Percentiles rank a stretch among this genome's conserved stretches.
Conservation (phyloP, 2,888 invertebrate genomes). For the Penaeus monodon region DNA sequence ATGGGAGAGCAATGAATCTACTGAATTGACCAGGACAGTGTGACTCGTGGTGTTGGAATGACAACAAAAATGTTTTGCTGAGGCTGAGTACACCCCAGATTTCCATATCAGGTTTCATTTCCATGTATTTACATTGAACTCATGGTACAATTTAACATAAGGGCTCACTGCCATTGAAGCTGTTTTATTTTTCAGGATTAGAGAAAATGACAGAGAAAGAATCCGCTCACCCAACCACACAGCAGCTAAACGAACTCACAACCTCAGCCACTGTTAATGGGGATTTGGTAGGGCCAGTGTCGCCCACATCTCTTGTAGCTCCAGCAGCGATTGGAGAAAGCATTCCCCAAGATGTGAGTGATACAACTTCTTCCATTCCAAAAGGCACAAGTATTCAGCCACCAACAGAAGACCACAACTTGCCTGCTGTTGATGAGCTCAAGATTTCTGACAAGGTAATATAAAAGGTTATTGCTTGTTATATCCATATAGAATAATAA, state of each 20-base stretch:
- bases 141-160: background rate
- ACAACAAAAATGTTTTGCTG: no score
- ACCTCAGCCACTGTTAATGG: slow-evolving; percentile 49
- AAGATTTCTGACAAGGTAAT: slow-evolving; percentile 43
- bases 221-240: slow-evolving; percentile 82
- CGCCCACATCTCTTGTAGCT: slow-evolving; percentile 29
- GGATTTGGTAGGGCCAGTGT: slow-evolving; percentile 44
- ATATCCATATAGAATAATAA: no score
- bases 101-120: background rate
- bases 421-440: slow-evolving; percentile 24
- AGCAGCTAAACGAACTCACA: slow-evolving; percentile 69
- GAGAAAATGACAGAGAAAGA: slow-evolving; percentile 95
- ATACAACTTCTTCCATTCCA: slow-evolving; percentile 10
- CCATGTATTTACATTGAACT: background rate
- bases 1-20: no score
- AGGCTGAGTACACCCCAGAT: no score
- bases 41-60: no score
- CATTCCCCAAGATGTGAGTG: background rate
- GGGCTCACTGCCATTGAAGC: background rate
- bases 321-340: slow-evolving; percentile 20
- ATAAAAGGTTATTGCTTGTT: background rate
- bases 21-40: no score
- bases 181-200: slow-evolving; percentile 74
- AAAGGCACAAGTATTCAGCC: slow-evolving; percentile 55
- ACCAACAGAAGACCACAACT: slow-evolving; percentile 33